These are phyloP conservation scores for Xylocopa sonorina DNA, from an alignment of 1,140 invertebrate species.

Conservation along the genomic window DNA sequence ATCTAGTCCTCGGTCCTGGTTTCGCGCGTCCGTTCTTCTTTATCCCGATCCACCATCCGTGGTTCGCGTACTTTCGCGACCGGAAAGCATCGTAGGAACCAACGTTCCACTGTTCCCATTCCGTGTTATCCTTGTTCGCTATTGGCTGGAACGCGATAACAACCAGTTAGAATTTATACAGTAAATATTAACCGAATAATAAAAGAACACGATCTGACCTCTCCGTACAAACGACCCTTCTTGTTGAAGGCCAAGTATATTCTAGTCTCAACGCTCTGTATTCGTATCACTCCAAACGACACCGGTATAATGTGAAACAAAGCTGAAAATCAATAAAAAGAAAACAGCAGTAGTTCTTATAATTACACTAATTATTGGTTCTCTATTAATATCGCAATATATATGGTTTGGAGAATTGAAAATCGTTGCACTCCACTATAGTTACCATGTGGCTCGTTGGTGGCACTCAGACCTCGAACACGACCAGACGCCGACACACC, in stretches of 20 bases:
- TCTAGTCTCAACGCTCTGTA: constrained; percentile 83
- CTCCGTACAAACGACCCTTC: constrained; percentile 84
- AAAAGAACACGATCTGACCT: constrained; percentile 78
- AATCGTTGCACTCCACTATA: background rate
- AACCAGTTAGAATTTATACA: background rate
- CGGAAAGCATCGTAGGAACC: constrained; percentile 84
- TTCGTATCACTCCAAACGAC: constrained; percentile 82
- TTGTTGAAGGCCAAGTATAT: constrained; percentile 85
- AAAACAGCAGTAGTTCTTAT: too few relatives aligned
- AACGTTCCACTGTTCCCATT: constrained; percentile 84
- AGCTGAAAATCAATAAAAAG: constrained; percentile 75
- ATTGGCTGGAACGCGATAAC: constrained; percentile 78
- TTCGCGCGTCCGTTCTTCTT: constrained; percentile 86
- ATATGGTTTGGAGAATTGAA: background rate
- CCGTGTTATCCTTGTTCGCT: constrained; percentile 81
- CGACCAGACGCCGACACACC: constrained; percentile 82
- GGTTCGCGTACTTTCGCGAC: constrained; percentile 83
- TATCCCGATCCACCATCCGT: constrained; percentile 86
- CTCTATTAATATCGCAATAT: too few relatives aligned
- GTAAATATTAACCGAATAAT: constrained; percentile 2
- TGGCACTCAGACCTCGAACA: constrained; percentile 82
- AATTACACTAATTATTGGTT: too few relatives aligned
- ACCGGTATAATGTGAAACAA: constrained; percentile 83
- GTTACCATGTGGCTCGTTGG: constrained; percentile 82
- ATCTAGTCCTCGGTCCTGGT: constrained; percentile 83